These are phyloP conservation scores for Mugil cephalus DNA, from an alignment of 2,113 vertebrate genomes.

Conservation along the genomic window DNA sequence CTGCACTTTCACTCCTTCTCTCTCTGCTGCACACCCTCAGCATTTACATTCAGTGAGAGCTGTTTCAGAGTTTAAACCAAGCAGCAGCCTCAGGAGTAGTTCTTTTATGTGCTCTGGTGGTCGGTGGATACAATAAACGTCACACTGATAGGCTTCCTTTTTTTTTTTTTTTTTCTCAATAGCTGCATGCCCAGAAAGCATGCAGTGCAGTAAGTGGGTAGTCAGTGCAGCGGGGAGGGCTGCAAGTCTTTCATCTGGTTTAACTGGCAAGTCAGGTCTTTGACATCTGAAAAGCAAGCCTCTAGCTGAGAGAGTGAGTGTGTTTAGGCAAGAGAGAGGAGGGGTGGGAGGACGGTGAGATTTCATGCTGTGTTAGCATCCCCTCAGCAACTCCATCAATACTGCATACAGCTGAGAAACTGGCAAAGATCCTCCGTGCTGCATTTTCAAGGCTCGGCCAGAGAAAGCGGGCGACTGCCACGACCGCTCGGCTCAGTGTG, in stretches of 20 bases:
- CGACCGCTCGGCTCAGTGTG: constrained; percentile 63
- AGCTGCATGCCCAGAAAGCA: constrained; percentile 31
- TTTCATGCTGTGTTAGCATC: constrained; percentile 88
- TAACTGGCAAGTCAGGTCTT: constrained; percentile 70
- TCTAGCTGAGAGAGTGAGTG: constrained; percentile 13
- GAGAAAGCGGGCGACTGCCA: constrained; percentile 69
- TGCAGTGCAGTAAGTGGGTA: constrained; percentile 40
- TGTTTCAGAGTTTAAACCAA: background rate
- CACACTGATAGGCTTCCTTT: constrained; percentile 12
- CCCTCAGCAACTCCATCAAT: constrained; percentile 88
- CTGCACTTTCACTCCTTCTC: constrained; percentile 54
- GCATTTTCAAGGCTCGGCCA: constrained; percentile 69
- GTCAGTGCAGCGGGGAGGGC: constrained; percentile 43
- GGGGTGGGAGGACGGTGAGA: constrained; percentile 66
- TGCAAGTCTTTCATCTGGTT: constrained; percentile 69
- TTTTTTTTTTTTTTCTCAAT: constrained; percentile 19
- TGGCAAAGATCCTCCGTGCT: constrained; percentile 80
- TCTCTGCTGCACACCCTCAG: constrained; percentile 28
- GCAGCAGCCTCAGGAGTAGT: background rate
- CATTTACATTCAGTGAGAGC: constrained; percentile 2
- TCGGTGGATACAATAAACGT: constrained; percentile 7
- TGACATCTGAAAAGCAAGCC: constrained; percentile 61
- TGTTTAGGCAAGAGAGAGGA: constrained; percentile 35
- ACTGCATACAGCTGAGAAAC: constrained; percentile 85
- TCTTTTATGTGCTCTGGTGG: constrained; percentile 9